Evolutionary conservation across 2,888 invertebrate species (phyloP).

Genomic region (Microctonus aethiopoides): DNA sequence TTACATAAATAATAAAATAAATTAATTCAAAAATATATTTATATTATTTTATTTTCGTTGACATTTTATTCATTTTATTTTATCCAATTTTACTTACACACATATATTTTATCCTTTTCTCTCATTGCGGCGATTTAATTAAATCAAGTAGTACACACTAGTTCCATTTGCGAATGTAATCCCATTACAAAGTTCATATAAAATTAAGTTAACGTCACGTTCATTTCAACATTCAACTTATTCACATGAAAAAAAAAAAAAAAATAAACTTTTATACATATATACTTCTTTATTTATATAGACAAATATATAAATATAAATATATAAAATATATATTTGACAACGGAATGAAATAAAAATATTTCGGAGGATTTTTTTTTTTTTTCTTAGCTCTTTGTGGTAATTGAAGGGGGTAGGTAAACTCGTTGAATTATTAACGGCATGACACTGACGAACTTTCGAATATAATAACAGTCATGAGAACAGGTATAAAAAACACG

Average conservation of each 20-base stretch:
- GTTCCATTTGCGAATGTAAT: background rate
- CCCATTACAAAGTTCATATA: background rate
- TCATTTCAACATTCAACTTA: background rate
- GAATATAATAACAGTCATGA: background rate
- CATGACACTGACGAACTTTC: background rate
- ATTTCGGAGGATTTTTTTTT: background rate
- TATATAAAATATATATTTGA: background rate
- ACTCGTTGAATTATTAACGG: background rate
- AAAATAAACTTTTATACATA: background rate
- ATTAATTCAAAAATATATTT: no score
- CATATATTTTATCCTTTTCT: background rate
- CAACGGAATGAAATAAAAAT: background rate
- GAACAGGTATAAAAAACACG: background rate
- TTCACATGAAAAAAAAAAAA: background rate
- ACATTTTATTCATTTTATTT: no score
- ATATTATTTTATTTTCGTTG: no score
- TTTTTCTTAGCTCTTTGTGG: background rate
- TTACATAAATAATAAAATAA: no score
- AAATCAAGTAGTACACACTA: background rate
- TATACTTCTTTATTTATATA: no score
- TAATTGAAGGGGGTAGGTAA: background rate
- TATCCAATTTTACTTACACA: background rate
- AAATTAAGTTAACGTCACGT: conserved; percentile 2
- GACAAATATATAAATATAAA: no score
- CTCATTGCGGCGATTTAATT: background rate